phyloP scores from a whole-genome alignment of 2,888 invertebrate genomes.

The Glaucopsyche alexis region DNA sequence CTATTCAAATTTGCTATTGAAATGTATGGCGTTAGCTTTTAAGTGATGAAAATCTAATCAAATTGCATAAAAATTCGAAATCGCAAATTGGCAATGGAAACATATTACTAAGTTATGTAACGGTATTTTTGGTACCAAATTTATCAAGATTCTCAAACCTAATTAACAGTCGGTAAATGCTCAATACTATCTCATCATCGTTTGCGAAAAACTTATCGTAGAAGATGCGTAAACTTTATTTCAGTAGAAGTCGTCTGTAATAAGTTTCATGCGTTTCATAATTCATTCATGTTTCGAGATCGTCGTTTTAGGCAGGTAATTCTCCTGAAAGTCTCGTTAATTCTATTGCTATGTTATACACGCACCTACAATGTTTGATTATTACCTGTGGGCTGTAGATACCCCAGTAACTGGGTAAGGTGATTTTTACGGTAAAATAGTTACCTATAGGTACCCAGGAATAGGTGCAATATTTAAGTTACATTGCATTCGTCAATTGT shows the following conservation, averaged over 20 bases:
- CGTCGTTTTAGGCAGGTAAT: too few relatives aligned
- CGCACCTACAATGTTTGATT: too few relatives aligned
- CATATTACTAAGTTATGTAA: constrained; percentile 3
- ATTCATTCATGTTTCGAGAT: too few relatives aligned
- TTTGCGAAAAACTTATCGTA: background rate
- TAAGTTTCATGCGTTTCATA: too few relatives aligned
- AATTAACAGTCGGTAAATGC: constrained; percentile 3
- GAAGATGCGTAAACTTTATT: background rate
- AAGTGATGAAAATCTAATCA: background rate
- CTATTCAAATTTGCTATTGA: background rate
- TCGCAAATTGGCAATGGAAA: background rate
- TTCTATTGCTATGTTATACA: too few relatives aligned
- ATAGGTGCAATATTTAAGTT: too few relatives aligned
- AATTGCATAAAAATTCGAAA: constrained; percentile 17
- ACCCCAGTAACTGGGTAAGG: background rate
- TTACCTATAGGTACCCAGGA: too few relatives aligned
- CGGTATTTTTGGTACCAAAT: background rate
- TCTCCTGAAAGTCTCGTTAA: too few relatives aligned
- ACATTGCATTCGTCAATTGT: too few relatives aligned
- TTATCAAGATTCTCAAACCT: background rate
- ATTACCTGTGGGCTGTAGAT: too few relatives aligned
- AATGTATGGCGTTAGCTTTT: background rate
- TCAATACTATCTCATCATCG: background rate
- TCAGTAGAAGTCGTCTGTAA: background rate
- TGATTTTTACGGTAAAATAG: background rate